Percentiles rank a stretch among this genome's conserved stretches.
phyloP scores from a whole-genome alignment of 2,113 vertebrate species.

The Fregetta grallaria region DNA sequence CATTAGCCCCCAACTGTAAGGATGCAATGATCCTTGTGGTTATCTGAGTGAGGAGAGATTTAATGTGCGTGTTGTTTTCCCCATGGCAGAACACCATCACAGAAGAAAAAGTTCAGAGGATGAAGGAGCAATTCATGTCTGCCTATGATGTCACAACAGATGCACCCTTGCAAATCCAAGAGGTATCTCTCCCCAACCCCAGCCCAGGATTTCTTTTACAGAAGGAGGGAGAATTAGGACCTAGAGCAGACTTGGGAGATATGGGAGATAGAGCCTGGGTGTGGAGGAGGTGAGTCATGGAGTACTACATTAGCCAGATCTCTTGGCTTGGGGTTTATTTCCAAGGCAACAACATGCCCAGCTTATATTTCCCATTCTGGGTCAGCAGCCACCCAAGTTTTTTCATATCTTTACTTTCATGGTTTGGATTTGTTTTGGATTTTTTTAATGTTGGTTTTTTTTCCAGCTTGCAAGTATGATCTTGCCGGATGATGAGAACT shows the following conservation, averaged over 20 bases:
- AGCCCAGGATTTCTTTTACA: neutral
- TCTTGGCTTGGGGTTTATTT: neutral
- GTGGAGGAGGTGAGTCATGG: neutral
- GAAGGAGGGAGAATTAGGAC: neutral
- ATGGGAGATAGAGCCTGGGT: neutral
- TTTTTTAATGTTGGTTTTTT: neutral
- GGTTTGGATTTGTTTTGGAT: fast-evolving
- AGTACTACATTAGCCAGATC: neutral
- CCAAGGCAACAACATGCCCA: neutral
- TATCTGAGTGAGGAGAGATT: neutral
- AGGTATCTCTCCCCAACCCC: slow-evolving; percentile 74
- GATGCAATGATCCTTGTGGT: neutral
- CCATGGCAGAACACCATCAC: slow-evolving; percentile 76
- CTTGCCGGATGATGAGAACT: slow-evolving; percentile 91
- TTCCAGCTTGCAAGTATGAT: slow-evolving; percentile 89
- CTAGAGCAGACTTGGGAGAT: neutral
- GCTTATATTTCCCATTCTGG: neutral
- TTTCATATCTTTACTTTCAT: neutral
- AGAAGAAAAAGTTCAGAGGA: slow-evolving; percentile 77
- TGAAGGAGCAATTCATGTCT: slow-evolving; percentile 86
- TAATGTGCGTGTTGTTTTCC: neutral
- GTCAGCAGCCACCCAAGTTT: neutral
- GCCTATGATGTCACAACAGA: slow-evolving; percentile 77
- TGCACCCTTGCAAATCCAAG: slow-evolving; percentile 85
- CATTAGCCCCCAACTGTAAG: fast-evolving